phyloP scores from a whole-genome alignment of 1,140 invertebrate species.

The Bombus confusus region DNA sequence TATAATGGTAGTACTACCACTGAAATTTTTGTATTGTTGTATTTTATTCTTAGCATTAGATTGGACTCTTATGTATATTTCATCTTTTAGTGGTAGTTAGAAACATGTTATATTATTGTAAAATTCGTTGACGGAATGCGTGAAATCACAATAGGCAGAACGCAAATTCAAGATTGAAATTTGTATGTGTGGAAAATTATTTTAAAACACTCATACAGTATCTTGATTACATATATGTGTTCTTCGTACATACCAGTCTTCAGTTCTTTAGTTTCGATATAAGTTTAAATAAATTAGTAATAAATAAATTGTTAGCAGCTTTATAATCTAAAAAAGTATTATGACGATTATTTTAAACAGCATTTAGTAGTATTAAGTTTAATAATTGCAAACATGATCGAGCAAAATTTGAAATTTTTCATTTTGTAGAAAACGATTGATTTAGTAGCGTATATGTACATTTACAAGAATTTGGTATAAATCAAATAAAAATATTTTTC shows the following conservation, averaged over 20 bases:
- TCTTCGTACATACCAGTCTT: constrained; percentile 17
- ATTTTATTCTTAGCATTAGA: background rate
- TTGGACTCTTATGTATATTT: background rate
- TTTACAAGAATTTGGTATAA: constrained; percentile 14
- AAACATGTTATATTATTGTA: constrained; percentile 28
- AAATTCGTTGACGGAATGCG: constrained; percentile 46
- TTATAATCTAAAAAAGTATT: background rate
- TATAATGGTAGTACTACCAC: constrained; percentile 25
- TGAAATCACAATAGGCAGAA: constrained; percentile 37
- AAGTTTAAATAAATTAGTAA: constrained; percentile 30
- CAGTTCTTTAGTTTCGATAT: constrained; percentile 4
- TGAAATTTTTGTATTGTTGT: constrained; percentile 29
- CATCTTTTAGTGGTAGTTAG: constrained; percentile 25
- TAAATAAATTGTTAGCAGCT: background rate
- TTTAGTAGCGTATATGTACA: background rate
- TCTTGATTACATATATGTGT: background rate
- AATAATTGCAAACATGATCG: constrained; percentile 4
- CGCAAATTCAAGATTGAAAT: constrained; percentile 13
- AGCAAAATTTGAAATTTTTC: constrained; percentile 1
- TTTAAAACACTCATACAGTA: background rate
- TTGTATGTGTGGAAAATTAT: background rate
- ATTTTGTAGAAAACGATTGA: background rate
- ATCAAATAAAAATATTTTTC: background rate
- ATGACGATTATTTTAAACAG: background rate
- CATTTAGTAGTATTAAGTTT: background rate